Evolutionary conservation across 2,113 vertebrate genomes (phyloP).

Genomic region (Toxostoma redivivum): DNA sequence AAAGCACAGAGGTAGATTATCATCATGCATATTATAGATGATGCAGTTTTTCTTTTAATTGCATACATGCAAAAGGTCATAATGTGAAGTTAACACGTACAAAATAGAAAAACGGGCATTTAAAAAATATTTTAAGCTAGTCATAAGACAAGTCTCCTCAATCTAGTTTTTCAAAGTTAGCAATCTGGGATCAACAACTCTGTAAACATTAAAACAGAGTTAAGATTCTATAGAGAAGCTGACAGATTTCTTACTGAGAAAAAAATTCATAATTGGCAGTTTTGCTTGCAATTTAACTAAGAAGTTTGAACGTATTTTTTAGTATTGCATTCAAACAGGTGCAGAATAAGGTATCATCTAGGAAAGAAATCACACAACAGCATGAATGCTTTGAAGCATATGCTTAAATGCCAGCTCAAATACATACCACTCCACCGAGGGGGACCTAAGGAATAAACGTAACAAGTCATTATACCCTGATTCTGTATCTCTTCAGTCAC

Average conservation of each 20-base stretch:
- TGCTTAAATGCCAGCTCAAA: not conserved
- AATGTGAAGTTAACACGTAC: not conserved
- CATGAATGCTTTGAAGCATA: not conserved
- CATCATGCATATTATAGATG: not conserved
- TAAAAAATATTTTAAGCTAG: not conserved
- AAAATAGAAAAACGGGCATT: not conserved
- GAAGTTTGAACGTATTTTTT: not conserved
- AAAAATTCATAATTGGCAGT: not conserved
- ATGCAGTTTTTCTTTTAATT: not conserved
- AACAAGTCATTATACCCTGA: constrained; percentile 25
- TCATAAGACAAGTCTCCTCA: not conserved
- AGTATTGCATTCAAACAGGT: not conserved
- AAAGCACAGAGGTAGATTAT: not conserved
- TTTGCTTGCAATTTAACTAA: not conserved
- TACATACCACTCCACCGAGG: constrained; percentile 82
- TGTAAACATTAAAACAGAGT: not conserved
- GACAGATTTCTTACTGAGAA: not conserved
- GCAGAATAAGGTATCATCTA: not conserved
- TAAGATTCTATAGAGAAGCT: not conserved
- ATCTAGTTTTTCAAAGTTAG: not conserved
- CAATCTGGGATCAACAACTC: not conserved
- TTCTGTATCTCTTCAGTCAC: not conserved
- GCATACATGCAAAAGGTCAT: not conserved
- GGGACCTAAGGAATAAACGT: constrained; percentile 77
- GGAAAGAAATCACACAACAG: constrained; percentile 36